These are phyloP conservation scores for Neoseiulus cucumeris DNA, from an alignment of 1,140 invertebrate genomes.

Conservation along the genomic window DNA sequence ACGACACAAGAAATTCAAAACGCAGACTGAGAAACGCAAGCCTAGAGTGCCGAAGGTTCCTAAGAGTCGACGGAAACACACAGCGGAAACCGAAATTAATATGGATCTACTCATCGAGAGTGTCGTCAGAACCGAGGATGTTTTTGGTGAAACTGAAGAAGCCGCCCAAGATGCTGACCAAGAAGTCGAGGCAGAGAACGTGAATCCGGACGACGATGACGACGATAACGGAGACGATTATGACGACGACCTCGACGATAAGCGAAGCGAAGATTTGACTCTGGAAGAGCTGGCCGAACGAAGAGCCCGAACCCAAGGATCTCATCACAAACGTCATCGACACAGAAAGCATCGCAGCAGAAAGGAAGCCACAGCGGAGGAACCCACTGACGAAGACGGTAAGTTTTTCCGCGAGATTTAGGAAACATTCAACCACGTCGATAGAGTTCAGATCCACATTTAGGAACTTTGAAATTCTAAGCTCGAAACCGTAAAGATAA, in stretches of 20 bases:
- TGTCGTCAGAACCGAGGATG: no score
- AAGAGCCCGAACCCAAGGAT: neutral
- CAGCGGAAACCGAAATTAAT: no score
- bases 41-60: neutral
- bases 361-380: neutral
- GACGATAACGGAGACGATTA: neutral
- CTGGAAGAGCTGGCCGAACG: conserved; percentile 6
- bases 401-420: neutral
- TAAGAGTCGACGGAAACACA: no score
- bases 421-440: no score
- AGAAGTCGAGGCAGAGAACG: no score
- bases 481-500: no score
- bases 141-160: no score
- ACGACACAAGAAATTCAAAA: conserved; percentile 3
- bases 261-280: conserved; percentile 8
- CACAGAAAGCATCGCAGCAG: conserved; percentile 1
- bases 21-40: neutral
- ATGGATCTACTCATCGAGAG: no score
- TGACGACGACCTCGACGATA: neutral
- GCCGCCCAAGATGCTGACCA: no score
- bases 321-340: neutral
- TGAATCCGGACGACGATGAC: neutral
- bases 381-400: neutral
- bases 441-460: no score
- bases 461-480: no score